Evolutionary conservation across 2,888 invertebrate genomes (phyloP).

Genomic region (Cryptus viduatorius): DNA sequence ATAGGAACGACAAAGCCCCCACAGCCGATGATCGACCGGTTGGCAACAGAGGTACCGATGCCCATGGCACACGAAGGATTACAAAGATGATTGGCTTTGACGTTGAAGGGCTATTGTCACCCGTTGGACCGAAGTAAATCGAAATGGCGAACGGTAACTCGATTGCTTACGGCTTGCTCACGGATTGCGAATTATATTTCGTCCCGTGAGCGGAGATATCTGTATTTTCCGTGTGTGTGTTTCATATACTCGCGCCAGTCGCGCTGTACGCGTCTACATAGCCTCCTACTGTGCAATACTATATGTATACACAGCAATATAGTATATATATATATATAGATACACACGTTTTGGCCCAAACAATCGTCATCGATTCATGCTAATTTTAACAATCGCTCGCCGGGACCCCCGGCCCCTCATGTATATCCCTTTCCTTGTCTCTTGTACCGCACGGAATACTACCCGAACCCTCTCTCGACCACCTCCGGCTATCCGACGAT

Average conservation of each 20-base stretch:
- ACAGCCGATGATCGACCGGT: conserved; percentile 47
- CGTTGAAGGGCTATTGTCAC: conserved; percentile 78
- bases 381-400: conserved; percentile 82
- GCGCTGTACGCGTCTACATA: conserved; percentile 50
- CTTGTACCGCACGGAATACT: conserved; percentile 38
- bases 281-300: conserved; percentile 26
- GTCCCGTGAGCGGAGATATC: conserved; percentile 66
- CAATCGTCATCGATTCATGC: conserved; percentile 84
- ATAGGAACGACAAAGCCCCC: conserved; percentile 22
- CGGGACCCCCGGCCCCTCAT: conserved; percentile 65
- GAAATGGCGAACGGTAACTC: conserved; percentile 84
- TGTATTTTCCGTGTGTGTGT: conserved; percentile 71
- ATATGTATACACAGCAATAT: conserved; percentile 16
- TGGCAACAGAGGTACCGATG: conserved; percentile 57
- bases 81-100: conserved; percentile 82
- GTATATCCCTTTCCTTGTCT: conserved; percentile 58
- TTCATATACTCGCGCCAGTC: conserved; percentile 48
- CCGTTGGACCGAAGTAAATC: conserved; percentile 82
- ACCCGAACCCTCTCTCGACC: conserved; percentile 60
- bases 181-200: conserved; percentile 83
- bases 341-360: conserved; percentile 79
- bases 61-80: conserved; percentile 73
- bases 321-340: conserved; percentile 19
- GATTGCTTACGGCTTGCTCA: conserved; percentile 80
- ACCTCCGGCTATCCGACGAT: conserved; percentile 71